Evolutionary conservation across 2,113 vertebrate species (phyloP), one percentile per base, ranked within the genome.

Genomic region (Empidonax traillii): DNA sequence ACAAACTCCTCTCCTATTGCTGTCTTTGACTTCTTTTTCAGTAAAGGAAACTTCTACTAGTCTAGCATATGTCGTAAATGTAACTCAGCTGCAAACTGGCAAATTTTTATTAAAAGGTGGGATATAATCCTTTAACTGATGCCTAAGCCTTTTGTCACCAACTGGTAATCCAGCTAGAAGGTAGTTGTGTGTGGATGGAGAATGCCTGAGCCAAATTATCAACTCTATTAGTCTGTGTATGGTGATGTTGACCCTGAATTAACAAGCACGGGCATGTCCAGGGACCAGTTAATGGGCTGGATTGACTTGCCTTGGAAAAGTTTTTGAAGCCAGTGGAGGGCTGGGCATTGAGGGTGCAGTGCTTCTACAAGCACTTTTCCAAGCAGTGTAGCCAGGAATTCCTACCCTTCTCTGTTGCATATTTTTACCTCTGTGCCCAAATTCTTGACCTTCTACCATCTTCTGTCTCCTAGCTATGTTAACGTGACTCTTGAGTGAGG

Each of bases 331-430:
- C 28, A 33, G 28, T 15, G 22, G 24, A 71, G 51, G 65, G 44
- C 22, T 9, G 1, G 67, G 33, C 53, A 14, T 17, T 19, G 63
- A 43, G 39, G 14, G 39, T 37, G 9, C 0, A 0, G 43, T 84
- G 16, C 30, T 76, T 73, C 79, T 37, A 23, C 28, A n/a, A 31
- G 28, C 13, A 6, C 62, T 56, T 69, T 58, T 8, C 10, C 11
- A 37, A 43, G 39, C 0, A 0, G 30, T 59, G 41, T 35, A 73
- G 66, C 59, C 83, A 84, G 55, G 55, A 90, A 69, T 62, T 67
- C 25, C 31, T 90, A 5, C 43, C 9, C 4, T 12, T 55, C 31
- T 58, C 19, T 55, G 7, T 56, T 90, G 46, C 16, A 0, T 43
- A 19, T 55, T 72, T 80, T 63, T 80, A 59, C 20, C 28, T 76